Conservation (phyloP, 2,797 vertebrate genomes). For the Fratercula arctica region DNA sequence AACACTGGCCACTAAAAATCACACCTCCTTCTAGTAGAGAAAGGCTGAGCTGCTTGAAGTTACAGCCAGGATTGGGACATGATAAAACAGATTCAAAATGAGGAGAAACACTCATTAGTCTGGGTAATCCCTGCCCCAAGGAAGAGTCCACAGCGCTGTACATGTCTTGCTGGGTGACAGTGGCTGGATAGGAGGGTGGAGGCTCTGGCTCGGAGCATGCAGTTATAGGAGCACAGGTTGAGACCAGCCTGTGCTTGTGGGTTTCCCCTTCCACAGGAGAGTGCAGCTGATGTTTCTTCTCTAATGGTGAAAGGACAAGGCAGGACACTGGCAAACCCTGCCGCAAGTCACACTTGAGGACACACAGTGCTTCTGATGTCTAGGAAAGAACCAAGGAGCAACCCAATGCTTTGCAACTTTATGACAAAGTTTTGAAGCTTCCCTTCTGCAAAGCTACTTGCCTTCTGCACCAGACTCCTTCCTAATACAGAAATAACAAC, state of each 20-base stretch:
- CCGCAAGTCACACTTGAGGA: background rate
- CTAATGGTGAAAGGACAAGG: background rate
- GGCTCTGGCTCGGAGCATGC: background rate
- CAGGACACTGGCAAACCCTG: background rate
- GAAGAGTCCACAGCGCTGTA: background rate
- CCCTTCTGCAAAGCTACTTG: background rate
- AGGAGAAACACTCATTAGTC: background rate
- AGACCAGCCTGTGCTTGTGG: background rate
- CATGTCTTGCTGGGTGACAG: background rate
- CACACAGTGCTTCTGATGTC: fast-evolving
- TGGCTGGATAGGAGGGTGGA: background rate
- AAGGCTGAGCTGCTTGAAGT: background rate
- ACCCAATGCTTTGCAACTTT: fast-evolving
- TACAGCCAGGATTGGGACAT: background rate
- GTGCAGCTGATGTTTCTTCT: background rate
- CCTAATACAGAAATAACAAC: background rate
- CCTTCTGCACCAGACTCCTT: background rate
- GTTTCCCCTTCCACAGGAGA: background rate
- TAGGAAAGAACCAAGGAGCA: background rate
- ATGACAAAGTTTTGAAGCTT: background rate
- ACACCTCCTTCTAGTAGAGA: background rate
- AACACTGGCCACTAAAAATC: background rate
- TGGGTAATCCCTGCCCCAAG: background rate
- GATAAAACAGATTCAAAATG: background rate
- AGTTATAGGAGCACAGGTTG: background rate